A percentile compares a stretch with the other conserved stretches of the same genome.
Conservation (phyloP, 1,140 invertebrate genomes). For the Arion vulgaris region DNA sequence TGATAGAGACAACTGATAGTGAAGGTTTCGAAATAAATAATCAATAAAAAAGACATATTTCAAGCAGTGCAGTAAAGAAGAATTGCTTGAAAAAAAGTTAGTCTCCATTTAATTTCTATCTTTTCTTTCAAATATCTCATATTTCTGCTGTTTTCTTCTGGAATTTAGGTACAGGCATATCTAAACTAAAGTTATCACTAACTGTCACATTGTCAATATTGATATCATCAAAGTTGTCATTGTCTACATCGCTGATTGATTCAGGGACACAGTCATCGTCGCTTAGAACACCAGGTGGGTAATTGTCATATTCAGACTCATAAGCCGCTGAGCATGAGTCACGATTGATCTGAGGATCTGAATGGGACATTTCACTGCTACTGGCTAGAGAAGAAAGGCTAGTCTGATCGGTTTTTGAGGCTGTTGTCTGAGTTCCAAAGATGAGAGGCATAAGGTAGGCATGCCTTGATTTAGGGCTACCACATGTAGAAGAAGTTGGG, state of each 20-base stretch:
- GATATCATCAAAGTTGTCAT: conserved; percentile 76
- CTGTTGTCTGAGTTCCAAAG: conserved; percentile 37
- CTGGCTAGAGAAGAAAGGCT: conserved; percentile 69
- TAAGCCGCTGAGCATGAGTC: conserved; percentile 75
- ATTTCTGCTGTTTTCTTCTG: conserved; percentile 66
- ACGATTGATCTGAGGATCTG: conserved; percentile 65
- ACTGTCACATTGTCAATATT: conserved; percentile 80
- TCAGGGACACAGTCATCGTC: conserved; percentile 71
- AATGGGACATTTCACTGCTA: conserved; percentile 70
- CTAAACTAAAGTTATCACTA: conserved; percentile 68
- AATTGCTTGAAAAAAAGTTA: background rate
- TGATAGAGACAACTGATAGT: too few relatives aligned
- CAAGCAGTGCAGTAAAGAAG: background rate
- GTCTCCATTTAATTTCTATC: background rate
- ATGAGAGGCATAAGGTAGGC: conserved; percentile 57
- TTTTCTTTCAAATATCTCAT: conserved; percentile 23
- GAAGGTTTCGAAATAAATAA: too few relatives aligned
- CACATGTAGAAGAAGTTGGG: conserved; percentile 58
- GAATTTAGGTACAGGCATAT: conserved; percentile 58
- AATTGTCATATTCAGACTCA: conserved; percentile 87
- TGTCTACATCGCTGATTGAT: conserved; percentile 70
- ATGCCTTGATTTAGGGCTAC: conserved; percentile 60
- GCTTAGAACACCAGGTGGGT: conserved; percentile 70
- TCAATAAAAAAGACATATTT: too few relatives aligned
- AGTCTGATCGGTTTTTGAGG: conserved; percentile 43